A percentile compares a stretch with the other conserved stretches of the same genome.
These are phyloP conservation scores for Bujurquina vittata DNA, from an alignment of 2,113 vertebrate species.

Conservation along the genomic window DNA sequence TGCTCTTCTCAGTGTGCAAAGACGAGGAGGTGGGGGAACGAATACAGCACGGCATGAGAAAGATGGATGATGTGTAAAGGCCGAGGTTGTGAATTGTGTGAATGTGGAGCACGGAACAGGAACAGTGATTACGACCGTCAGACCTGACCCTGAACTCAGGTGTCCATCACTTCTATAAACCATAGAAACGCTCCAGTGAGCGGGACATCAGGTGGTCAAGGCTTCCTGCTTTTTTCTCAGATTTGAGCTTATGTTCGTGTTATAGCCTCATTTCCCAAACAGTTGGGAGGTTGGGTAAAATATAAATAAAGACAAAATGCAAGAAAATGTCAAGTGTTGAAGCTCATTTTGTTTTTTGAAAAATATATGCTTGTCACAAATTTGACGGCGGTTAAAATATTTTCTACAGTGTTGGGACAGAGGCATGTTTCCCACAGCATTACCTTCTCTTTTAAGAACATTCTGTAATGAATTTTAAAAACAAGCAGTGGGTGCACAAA, in stretches of 20 bases:
- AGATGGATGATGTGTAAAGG: constrained; percentile 41
- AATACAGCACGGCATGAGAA: neutral
- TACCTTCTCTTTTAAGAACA: neutral
- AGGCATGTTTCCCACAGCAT: neutral
- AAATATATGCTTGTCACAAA: neutral
- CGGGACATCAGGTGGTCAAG: neutral
- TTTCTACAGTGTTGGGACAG: neutral
- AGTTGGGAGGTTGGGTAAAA: neutral
- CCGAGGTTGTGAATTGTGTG: constrained; percentile 49
- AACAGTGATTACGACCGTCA: constrained; percentile 43
- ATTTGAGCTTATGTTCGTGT: neutral
- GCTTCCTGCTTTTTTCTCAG: constrained; percentile 2
- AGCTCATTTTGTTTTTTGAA: neutral
- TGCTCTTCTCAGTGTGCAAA: neutral
- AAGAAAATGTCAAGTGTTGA: neutral
- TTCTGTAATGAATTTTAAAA: neutral
- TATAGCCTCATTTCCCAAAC: neutral
- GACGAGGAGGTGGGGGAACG: neutral
- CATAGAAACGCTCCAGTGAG: constrained; percentile 39
- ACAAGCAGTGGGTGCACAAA: no score
- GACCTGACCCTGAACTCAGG: constrained; percentile 35
- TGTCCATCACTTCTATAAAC: constrained; percentile 54
- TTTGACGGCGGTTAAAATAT: neutral
- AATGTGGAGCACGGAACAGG: constrained; percentile 20
- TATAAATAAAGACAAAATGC: neutral